A percentile compares a stretch with the other conserved stretches of the same genome.
phyloP scores from a whole-genome alignment of 2,113 vertebrate species.

The Protobothrops mucrosquamatus region DNA sequence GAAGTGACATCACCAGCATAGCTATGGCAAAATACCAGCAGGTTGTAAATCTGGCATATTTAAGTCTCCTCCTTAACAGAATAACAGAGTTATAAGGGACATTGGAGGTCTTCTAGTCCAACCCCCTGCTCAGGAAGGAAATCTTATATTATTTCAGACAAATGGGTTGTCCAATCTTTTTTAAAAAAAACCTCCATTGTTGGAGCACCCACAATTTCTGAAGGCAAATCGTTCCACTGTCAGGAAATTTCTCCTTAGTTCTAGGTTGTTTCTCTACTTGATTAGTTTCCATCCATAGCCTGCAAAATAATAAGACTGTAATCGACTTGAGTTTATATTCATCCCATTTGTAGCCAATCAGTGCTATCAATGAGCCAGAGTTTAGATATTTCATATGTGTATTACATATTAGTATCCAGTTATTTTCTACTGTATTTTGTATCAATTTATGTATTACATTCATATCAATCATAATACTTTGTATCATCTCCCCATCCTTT shows the following conservation, averaged over 20 bases:
- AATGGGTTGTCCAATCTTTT: not conserved
- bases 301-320: not conserved
- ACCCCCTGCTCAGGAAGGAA: not conserved
- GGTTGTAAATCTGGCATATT: not conserved
- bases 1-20: not conserved
- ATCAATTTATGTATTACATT: not conserved
- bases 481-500: not conserved
- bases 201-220: not conserved
- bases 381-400: not conserved
- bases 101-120: not conserved
- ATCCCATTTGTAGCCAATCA: not conserved
- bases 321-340: not conserved
- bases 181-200: not conserved
- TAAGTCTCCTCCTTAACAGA: not conserved
- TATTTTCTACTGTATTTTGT: not conserved
- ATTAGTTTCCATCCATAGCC: not conserved
- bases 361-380: not conserved
- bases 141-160: not conserved
- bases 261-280: not conserved
- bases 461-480: not conserved
- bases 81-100: not conserved
- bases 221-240: not conserved
- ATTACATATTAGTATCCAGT: not conserved
- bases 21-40: not conserved
- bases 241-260: not conserved